These are phyloP conservation scores for Cryptoprocta ferox DNA, from an alignment of 2,797 vertebrate genomes.

Conservation along the genomic window DNA sequence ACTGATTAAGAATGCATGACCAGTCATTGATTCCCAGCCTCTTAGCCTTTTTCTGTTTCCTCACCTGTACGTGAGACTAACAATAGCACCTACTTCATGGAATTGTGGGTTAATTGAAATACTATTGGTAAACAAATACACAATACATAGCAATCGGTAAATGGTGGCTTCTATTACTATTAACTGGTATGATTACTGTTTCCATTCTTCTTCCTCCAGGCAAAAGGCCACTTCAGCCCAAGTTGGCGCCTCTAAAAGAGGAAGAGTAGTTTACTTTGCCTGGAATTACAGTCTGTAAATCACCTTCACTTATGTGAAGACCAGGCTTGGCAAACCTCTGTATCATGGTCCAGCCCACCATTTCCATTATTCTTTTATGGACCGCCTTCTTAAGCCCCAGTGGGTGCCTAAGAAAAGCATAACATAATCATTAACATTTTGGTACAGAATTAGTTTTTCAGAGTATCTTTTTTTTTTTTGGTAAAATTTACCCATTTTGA, in stretches of 20 bases:
- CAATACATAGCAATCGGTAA: not conserved
- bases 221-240: not conserved
- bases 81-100: not conserved
- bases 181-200: not conserved
- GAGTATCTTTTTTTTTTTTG: not conserved
- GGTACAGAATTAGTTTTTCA: not conserved
- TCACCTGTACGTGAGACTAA: not conserved
- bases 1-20: not conserved
- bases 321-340: not conserved
- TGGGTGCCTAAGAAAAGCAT: not conserved
- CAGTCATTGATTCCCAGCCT: not conserved
- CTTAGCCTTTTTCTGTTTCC: not conserved
- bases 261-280: not conserved
- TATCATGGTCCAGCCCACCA: not conserved
- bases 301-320: not conserved
- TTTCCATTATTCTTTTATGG: not conserved
- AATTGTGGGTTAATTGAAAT: slow-evolving; percentile 12
- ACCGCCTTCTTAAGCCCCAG: not conserved
- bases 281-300: not conserved
- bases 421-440: not conserved
- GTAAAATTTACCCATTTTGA: too few species aligned
- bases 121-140: not conserved
- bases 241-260: not conserved
- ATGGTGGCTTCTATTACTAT: not conserved
- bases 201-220: not conserved